Percentiles rank a stretch among this genome's conserved stretches.
phyloP scores from a whole-genome alignment of 2,888 invertebrate species.

The Leptogaster cylindrica region DNA sequence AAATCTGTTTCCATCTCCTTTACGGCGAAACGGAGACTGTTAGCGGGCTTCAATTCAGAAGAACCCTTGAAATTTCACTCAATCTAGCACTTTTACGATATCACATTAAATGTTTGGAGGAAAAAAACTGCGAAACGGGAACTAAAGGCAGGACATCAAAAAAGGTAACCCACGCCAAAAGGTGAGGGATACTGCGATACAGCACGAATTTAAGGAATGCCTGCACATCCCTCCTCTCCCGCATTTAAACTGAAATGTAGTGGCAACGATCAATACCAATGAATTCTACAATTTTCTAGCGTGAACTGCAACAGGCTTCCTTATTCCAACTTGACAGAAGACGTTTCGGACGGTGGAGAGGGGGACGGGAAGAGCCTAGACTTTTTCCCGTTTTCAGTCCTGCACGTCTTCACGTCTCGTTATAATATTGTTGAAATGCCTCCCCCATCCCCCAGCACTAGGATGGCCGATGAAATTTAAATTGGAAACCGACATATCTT shows the following conservation, averaged over 20 bases:
- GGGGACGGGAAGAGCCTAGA: background rate
- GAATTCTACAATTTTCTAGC: no score
- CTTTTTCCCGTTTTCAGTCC: background rate
- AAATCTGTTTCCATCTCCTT: no score
- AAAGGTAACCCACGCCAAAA: no score
- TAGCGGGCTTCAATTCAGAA: background rate
- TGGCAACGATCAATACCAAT: no score
- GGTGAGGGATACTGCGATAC: no score
- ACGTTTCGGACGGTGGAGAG: background rate
- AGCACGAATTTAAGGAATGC: no score
- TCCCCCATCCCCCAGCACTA: background rate
- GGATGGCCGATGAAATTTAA: constrained; percentile 21
- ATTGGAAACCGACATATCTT: constrained; percentile 28
- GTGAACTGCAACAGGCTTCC: background rate
- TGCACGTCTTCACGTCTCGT: constrained; percentile 1
- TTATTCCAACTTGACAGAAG: background rate
- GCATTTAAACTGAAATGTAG: no score
- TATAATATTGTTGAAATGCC: constrained; percentile 14
- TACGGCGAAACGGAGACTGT: no score
- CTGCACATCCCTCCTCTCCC: background rate
- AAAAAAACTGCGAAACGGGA: background rate
- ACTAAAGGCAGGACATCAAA: no score
- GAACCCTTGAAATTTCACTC: background rate
- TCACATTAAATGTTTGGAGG: background rate
- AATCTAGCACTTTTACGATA: constrained; percentile 19